These are phyloP conservation scores for Nebria ingens DNA, from an alignment of 1,140 invertebrate genomes.

Conservation along the genomic window DNA sequence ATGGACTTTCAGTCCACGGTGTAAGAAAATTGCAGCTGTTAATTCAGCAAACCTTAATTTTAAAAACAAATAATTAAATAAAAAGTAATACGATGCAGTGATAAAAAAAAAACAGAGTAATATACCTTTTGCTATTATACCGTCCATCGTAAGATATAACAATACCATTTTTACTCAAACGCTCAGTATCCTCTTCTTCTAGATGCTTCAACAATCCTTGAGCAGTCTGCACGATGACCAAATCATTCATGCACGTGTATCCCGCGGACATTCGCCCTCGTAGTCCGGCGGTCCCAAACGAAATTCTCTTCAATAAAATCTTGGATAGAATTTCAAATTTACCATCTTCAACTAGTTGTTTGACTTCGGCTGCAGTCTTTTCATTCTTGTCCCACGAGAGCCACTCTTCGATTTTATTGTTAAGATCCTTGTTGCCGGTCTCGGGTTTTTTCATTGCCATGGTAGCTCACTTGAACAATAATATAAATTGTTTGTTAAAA, in stretches of 20 bases:
- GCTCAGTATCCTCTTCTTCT: slow-evolving; percentile 40
- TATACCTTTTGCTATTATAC: slow-evolving; percentile 79
- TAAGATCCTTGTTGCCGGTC: slow-evolving; percentile 35
- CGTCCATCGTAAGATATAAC: slow-evolving; percentile 93
- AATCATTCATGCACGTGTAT: slow-evolving; percentile 90
- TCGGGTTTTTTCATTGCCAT: slow-evolving; percentile 9
- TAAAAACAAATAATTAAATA: not conserved
- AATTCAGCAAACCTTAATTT: slow-evolving; percentile 78
- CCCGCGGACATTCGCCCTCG: slow-evolving; percentile 87
- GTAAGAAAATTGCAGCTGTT: slow-evolving; percentile 73
- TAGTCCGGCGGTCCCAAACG: slow-evolving; percentile 77
- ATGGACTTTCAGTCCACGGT: slow-evolving; percentile 68
- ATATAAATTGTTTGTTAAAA: too few species aligned
- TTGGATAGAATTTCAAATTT: slow-evolving; percentile 42
- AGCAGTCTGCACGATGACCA: slow-evolving; percentile 92
- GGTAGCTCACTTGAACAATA: too few species aligned
- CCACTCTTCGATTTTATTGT: slow-evolving; percentile 51
- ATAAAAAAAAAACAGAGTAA: too few species aligned
- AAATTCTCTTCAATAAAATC: slow-evolving; percentile 47
- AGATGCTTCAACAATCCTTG: slow-evolving; percentile 86
- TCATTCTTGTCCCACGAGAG: slow-evolving; percentile 47
- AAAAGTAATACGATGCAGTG: not conserved
- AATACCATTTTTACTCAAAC: slow-evolving; percentile 53
- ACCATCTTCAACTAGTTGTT: slow-evolving; percentile 37
- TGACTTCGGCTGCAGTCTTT: slow-evolving; percentile 38